These are phyloP conservation scores for Iphiclides podalirius DNA, from an alignment of 2,888 invertebrate species.

Conservation along the genomic window DNA sequence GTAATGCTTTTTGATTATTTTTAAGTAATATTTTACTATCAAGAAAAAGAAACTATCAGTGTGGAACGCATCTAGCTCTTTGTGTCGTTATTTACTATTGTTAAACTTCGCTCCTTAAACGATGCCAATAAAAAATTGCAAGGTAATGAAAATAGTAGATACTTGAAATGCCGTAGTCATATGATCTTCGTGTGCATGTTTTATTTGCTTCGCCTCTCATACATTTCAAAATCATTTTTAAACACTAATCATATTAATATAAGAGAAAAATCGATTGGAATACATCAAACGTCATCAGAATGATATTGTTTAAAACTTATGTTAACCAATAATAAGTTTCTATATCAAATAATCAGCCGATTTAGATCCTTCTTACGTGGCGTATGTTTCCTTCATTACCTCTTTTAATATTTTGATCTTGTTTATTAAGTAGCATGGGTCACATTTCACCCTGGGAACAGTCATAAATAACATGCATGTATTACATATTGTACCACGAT, in stretches of 20 bases:
- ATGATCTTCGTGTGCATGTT: constrained; percentile 28
- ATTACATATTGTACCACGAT: constrained; percentile 40
- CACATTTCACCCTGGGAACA: constrained; percentile 43
- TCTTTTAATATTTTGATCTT: constrained; percentile 51
- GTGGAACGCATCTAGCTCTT: background rate
- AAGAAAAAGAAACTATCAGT: constrained; percentile 7
- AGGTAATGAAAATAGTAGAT: constrained; percentile 13
- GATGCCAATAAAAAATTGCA: constrained; percentile 8
- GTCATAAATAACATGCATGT: constrained; percentile 73
- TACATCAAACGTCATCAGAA: too few species aligned
- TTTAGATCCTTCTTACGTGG: constrained; percentile 23
- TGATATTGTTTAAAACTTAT: too few species aligned
- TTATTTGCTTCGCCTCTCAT: too few species aligned
- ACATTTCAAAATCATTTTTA: too few species aligned
- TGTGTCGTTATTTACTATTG: constrained; percentile 8
- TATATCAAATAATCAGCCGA: too few species aligned
- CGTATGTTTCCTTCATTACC: constrained; percentile 43
- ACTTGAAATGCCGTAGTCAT: constrained; percentile 1
- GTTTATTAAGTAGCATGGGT: constrained; percentile 58
- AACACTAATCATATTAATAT: too few species aligned
- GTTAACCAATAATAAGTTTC: too few species aligned
- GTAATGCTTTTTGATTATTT: too few species aligned
- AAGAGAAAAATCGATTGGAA: too few species aligned
- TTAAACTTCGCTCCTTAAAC: constrained; percentile 17
- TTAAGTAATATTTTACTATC: too few species aligned